A percentile compares a stretch with the other conserved stretches of the same genome.
Conservation (phyloP, 2,888 invertebrate genomes). For the Cheilosia variabilis region DNA sequence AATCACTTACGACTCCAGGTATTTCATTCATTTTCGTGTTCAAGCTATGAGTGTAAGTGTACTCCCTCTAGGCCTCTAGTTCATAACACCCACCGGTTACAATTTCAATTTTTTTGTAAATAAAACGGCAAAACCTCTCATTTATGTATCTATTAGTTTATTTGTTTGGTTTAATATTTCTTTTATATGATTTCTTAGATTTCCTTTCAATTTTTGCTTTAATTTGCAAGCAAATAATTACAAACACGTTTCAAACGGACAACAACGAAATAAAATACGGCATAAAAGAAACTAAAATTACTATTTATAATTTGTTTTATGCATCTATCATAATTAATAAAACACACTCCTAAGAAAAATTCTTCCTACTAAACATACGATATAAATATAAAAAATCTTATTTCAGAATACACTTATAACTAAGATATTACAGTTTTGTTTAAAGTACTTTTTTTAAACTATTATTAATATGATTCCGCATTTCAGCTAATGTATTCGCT, state of each 20-base stretch:
- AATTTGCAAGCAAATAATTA: constrained; percentile 47
- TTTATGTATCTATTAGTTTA: constrained; percentile 51
- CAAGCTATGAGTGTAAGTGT: too few relatives aligned
- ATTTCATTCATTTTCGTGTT: too few relatives aligned
- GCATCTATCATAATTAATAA: constrained; percentile 23
- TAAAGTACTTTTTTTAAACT: constrained; percentile 56
- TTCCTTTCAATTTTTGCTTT: constrained; percentile 6
- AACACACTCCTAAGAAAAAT: constrained; percentile 53
- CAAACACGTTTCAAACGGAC: constrained; percentile 49
- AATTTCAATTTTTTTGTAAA: not conserved
- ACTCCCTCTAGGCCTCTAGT: not conserved
- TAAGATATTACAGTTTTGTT: constrained; percentile 55
- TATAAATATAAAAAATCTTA: constrained; percentile 73
- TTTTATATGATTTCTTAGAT: constrained; percentile 24
- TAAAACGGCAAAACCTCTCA: not conserved
- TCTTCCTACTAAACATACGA: constrained; percentile 57
- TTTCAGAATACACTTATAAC: constrained; percentile 57
- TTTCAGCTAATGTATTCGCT: not conserved
- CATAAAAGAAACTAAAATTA: constrained; percentile 38
- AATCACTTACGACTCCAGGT: too few relatives aligned
- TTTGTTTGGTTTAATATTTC: constrained; percentile 55
- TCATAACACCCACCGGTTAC: not conserved
- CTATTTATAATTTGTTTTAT: constrained; percentile 12
- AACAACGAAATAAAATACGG: constrained; percentile 22
- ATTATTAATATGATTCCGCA: constrained; percentile 4